These are phyloP conservation scores for Arrhamphus sclerolepis DNA, from an alignment of 2,797 vertebrate species.

Conservation along the genomic window DNA sequence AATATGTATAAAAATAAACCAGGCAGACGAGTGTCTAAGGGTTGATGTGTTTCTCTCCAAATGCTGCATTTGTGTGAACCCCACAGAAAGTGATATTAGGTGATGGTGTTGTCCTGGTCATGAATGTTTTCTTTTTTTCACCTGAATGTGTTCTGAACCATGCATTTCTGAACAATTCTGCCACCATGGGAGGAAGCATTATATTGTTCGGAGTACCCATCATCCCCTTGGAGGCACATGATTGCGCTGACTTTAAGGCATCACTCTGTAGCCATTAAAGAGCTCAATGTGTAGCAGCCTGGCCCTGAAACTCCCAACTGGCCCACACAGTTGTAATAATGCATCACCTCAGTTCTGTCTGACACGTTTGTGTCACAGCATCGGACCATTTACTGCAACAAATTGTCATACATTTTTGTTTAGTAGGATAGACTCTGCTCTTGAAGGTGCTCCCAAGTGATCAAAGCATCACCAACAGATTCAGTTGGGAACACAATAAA, in stretches of 20 bases:
- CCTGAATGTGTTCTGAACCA: constrained; percentile 38
- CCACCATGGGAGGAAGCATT: constrained; percentile 30
- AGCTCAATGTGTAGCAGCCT: constrained; percentile 40
- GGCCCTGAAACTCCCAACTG: constrained; percentile 42
- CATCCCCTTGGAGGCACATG: constrained; percentile 39
- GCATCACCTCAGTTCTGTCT: constrained; percentile 57
- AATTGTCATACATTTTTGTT: constrained; percentile 56
- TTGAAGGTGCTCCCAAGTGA: constrained; percentile 48
- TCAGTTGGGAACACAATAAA: constrained; percentile 53
- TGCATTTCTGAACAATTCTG: constrained; percentile 35
- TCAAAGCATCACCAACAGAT: constrained; percentile 35
- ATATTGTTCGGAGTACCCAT: constrained; percentile 44
- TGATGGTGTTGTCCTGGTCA: constrained; percentile 22
- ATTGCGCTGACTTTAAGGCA: constrained; percentile 54
- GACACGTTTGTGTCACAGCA: constrained; percentile 65
- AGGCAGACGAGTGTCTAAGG: not conserved
- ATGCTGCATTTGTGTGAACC: constrained; percentile 29
- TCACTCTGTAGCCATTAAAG: constrained; percentile 49
- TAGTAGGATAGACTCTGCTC: constrained; percentile 54
- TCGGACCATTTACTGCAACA: constrained; percentile 60
- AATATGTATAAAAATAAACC: not conserved
- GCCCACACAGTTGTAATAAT: constrained; percentile 51
- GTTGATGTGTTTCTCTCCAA: constrained; percentile 17
- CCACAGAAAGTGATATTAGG: constrained; percentile 12
- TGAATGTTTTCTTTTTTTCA: constrained; percentile 35